Conservation (phyloP, 2,888 invertebrate genomes). For the Nyleta sp. region DNA sequence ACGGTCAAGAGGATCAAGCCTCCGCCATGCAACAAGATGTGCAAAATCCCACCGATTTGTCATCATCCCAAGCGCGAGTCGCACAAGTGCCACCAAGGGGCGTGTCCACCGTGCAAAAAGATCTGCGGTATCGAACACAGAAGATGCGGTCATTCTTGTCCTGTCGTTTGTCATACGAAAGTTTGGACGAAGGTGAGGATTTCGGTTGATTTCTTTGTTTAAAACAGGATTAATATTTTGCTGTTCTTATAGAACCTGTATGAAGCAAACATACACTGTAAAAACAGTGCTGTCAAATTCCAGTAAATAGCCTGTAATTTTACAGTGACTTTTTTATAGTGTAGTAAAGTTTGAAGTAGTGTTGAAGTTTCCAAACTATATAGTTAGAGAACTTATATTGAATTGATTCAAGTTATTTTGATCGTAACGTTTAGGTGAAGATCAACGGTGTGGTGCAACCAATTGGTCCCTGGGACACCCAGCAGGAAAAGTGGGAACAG, state of each 20-base stretch:
- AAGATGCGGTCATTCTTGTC: constrained; percentile 88
- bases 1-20: constrained; percentile 89
- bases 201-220: no score
- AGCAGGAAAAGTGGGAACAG: constrained; percentile 79
- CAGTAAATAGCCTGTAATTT: no score
- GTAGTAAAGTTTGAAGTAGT: no score
- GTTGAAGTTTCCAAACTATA: no score
- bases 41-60: constrained; percentile 92
- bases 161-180: constrained; percentile 89
- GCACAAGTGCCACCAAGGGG: constrained; percentile 92
- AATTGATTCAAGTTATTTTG: no score
- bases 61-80: constrained; percentile 89
- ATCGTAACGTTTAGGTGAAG: constrained; percentile 72
- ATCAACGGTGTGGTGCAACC: constrained; percentile 84
- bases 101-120: constrained; percentile 92
- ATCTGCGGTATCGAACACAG: constrained; percentile 86
- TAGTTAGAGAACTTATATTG: no score
- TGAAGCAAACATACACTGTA: no score
- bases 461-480: constrained; percentile 87
- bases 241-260: no score
- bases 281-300: no score
- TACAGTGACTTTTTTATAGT: no score
- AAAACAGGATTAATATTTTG: no score
- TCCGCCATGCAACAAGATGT: constrained; percentile 89
- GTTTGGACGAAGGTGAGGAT: constrained; percentile 85